A percentile compares a stretch with the other conserved stretches of the same genome.
phyloP scores from a whole-genome alignment of 2,113 vertebrate genomes.

The Epinephelus fuscoguttatus region DNA sequence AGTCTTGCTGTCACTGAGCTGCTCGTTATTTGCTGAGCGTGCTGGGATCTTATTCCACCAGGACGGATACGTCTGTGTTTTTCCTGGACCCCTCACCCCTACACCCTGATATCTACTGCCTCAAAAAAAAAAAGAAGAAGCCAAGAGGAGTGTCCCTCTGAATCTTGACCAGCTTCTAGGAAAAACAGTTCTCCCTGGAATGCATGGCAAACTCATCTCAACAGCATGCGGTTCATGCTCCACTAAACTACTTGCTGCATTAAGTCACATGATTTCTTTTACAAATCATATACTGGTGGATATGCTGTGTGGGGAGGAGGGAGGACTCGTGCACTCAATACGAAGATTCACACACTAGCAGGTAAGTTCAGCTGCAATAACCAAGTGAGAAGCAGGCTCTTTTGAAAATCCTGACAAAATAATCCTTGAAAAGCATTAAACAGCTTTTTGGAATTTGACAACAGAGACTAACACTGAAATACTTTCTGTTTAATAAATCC shows the following conservation, averaged over 20 bases:
- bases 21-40: conserved; percentile 51
- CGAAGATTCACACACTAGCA: background rate
- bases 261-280: background rate
- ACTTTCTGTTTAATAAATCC: background rate
- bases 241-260: background rate
- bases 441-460: too few relatives aligned
- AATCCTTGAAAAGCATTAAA: background rate
- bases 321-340: background rate
- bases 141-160: background rate
- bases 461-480: background rate
- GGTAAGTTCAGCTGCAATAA: conserved; percentile 38
- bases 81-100: too few relatives aligned
- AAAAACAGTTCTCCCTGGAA: fast-evolving
- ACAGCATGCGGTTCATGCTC: background rate
- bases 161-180: background rate
- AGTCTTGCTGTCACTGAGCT: conserved; percentile 24
- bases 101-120: background rate
- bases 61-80: background rate
- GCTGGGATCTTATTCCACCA: conserved; percentile 54
- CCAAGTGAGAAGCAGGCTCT: background rate
- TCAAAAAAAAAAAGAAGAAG: background rate
- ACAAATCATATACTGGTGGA: background rate
- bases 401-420: background rate
- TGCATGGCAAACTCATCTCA: background rate
- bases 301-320: background rate